These are phyloP conservation scores for Toxotes chatareus DNA, from an alignment of 2,113 vertebrate species.

Conservation along the genomic window DNA sequence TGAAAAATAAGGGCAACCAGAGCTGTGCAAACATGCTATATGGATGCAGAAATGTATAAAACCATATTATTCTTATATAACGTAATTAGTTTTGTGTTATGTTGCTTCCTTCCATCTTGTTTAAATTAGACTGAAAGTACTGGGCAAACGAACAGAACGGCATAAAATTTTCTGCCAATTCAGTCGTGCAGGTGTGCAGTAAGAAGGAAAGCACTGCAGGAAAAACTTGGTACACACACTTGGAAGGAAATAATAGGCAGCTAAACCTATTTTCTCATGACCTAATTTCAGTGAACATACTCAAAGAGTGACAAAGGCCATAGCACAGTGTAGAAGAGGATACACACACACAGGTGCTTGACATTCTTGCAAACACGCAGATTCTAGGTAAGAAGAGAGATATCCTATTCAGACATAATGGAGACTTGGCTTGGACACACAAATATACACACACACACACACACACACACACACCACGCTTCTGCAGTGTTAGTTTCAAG, in stretches of 20 bases:
- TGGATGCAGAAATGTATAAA: conserved; percentile 1
- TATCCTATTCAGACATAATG: conserved; percentile 64
- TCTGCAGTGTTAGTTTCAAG: conserved; percentile 66
- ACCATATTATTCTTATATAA: background rate
- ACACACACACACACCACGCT: conserved; percentile 4
- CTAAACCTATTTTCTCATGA: background rate
- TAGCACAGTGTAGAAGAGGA: conserved; percentile 2
- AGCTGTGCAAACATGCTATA: conserved; percentile 4
- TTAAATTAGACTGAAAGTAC: conserved; percentile 16
- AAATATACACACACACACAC: background rate
- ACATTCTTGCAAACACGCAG: conserved; percentile 51
- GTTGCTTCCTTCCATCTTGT: background rate
- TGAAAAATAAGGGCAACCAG: background rate
- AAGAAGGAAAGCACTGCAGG: background rate
- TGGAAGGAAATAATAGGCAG: conserved; percentile 12
- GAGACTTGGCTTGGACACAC: conserved; percentile 41
- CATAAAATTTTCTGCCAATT: background rate
- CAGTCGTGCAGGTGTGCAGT: background rate
- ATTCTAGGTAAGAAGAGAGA: conserved; percentile 57
- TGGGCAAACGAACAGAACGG: conserved; percentile 16
- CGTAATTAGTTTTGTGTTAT: background rate
- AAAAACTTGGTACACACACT: background rate
- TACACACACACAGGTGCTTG: background rate
- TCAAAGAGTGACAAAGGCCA: conserved; percentile 29
- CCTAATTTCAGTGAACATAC: conserved; percentile 32